A percentile compares a stretch with the other conserved stretches of the same genome.
Evolutionary conservation across 2,888 invertebrate species (phyloP).

Genomic region (Apamea epomidion): DNA sequence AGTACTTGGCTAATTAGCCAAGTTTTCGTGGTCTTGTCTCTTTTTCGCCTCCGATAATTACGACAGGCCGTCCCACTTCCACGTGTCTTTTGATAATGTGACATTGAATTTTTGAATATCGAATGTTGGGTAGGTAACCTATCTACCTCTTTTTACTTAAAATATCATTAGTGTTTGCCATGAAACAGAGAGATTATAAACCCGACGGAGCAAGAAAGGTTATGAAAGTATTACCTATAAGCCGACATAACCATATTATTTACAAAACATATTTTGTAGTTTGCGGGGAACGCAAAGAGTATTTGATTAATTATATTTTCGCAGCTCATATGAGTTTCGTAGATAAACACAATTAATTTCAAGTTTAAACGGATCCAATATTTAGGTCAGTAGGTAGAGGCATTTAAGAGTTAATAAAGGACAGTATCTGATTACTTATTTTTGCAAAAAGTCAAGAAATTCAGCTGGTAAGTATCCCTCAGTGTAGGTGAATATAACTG

Average conservation of each 20-base stretch:
- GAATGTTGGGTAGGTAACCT: not conserved
- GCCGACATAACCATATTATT: not conserved
- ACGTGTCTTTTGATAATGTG: not conserved
- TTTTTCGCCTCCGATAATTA: not conserved
- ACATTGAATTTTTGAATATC: not conserved
- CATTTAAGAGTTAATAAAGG: not conserved
- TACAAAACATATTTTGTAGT: not conserved
- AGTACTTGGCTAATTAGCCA: not conserved
- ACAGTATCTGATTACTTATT: not conserved
- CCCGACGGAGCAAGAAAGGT: not conserved
- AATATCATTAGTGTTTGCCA: no score
- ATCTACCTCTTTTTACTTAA: not conserved
- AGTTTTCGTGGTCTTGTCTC: not conserved
- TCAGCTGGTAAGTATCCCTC: not conserved
- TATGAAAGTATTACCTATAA: not conserved
- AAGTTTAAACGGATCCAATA: not conserved
- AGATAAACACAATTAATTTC: constrained; percentile 1
- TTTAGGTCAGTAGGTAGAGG: not conserved
- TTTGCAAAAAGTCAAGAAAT: not conserved
- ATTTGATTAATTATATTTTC: constrained; percentile 16
- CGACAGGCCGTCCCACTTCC: not conserved
- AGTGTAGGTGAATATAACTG: not conserved
- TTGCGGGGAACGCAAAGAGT: not conserved
- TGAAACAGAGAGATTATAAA: not conserved
- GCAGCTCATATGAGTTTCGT: constrained; percentile 8